Evolutionary conservation across 1,140 invertebrate species (phyloP).

Genomic region (Nebria ingens): DNA sequence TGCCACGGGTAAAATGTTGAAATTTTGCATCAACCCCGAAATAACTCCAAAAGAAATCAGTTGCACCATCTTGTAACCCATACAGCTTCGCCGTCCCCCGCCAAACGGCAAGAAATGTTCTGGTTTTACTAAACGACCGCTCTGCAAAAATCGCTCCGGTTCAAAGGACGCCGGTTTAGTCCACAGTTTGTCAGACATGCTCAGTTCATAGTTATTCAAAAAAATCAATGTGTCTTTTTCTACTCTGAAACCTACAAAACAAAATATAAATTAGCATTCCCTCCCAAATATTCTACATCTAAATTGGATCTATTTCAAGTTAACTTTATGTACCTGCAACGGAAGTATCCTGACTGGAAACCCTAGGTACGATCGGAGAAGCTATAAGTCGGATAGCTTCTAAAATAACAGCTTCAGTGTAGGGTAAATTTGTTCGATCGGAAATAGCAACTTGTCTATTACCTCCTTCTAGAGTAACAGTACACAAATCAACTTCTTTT

Average conservation of each 20-base stretch:
- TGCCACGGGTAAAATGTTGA: conserved; percentile 47
- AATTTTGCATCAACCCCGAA: conserved; percentile 61
- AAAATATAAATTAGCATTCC: too few species aligned
- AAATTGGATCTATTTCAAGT: too few species aligned
- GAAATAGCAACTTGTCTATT: conserved; percentile 21
- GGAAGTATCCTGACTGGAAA: conserved; percentile 63
- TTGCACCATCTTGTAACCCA: conserved; percentile 75
- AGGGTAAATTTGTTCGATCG: conserved; percentile 58
- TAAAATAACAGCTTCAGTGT: conserved; percentile 68
- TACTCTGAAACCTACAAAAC: conserved; percentile 47
- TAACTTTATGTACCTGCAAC: conserved; percentile 47
- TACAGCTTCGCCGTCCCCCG: conserved; percentile 74
- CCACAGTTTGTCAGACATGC: conserved; percentile 67
- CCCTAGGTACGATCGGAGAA: conserved; percentile 84
- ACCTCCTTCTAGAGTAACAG: conserved; percentile 21
- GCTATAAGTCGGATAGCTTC: conserved; percentile 69
- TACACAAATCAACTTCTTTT: conserved; percentile 52
- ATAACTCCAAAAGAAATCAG: conserved; percentile 63
- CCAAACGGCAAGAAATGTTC: conserved; percentile 77
- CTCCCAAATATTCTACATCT: too few species aligned
- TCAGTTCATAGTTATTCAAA: conserved; percentile 78
- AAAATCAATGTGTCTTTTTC: conserved; percentile 73
- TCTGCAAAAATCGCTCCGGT: conserved; percentile 58
- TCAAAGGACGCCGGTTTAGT: conserved; percentile 55
- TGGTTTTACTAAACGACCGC: conserved; percentile 33